phyloP scores from a whole-genome alignment of 2,113 vertebrate species.

The Noturus placidus region DNA sequence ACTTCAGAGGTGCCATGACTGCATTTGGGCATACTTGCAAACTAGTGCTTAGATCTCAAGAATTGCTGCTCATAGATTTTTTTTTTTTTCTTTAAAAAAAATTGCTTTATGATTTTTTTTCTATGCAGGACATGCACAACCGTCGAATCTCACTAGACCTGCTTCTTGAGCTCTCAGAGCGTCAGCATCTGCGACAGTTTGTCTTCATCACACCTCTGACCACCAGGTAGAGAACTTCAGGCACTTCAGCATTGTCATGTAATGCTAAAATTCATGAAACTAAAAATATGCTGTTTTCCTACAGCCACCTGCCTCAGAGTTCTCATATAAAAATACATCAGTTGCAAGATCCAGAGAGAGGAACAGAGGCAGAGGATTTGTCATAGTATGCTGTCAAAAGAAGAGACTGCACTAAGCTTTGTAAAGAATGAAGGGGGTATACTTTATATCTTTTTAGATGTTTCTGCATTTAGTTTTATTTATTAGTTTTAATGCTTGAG shows the following conservation, averaged over 20 bases:
- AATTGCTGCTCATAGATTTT: not conserved
- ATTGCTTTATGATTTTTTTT: not conserved
- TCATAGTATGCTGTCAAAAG: constrained; percentile 1
- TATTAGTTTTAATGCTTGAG: not conserved
- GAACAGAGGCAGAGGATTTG: constrained; percentile 22
- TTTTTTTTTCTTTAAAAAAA: not conserved
- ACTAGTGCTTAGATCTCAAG: not conserved
- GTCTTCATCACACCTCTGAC: constrained; percentile 66
- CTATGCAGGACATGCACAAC: constrained; percentile 66
- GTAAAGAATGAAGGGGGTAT: not conserved
- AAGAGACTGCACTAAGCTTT: not conserved
- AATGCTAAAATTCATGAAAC: not conserved
- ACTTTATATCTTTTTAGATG: not conserved
- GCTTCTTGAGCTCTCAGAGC: constrained; percentile 65
- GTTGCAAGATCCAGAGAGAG: constrained; percentile 56
- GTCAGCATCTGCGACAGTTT: constrained; percentile 67
- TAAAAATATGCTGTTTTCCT: constrained; percentile 24
- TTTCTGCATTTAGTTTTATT: not conserved
- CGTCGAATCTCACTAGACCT: constrained; percentile 66
- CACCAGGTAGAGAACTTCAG: constrained; percentile 58
- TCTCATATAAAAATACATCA: constrained; percentile 53
- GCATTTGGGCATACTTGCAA: not conserved
- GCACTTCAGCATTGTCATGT: not conserved
- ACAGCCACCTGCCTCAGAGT: constrained; percentile 56
- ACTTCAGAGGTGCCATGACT: not conserved